Evolutionary conservation across 1,140 invertebrate species (phyloP).

Genomic region (Zeugodacus cucurbitae): DNA sequence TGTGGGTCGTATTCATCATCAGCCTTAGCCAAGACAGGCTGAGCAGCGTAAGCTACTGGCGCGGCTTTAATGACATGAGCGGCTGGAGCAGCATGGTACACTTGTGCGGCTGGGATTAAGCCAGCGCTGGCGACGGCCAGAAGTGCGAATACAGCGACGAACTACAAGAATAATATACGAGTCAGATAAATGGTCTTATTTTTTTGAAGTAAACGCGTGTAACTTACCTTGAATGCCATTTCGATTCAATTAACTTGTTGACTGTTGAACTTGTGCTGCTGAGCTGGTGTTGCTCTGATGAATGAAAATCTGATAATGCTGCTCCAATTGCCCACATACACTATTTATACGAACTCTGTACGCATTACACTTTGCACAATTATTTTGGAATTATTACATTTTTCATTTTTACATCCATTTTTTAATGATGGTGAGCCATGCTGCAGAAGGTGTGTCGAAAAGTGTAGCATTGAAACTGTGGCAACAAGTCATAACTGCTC

Average conservation of each 20-base stretch:
- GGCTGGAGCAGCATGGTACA: slow-evolving; percentile 47
- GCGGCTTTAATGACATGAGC: slow-evolving; percentile 44
- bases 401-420: not conserved
- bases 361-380: not conserved
- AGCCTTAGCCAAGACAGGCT: slow-evolving; percentile 42
- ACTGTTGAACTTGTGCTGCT: not conserved
- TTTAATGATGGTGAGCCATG: not conserved
- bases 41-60: slow-evolving; percentile 50
- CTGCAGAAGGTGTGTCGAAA: slow-evolving; percentile 8
- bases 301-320: slow-evolving; percentile 5
- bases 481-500: not conserved
- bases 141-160: slow-evolving; percentile 45
- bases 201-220: not conserved
- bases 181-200: not conserved
- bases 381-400: not conserved
- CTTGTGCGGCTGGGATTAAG: slow-evolving; percentile 49
- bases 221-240: slow-evolving; percentile 63
- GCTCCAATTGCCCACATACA: not conserved
- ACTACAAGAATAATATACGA: slow-evolving; percentile 3
- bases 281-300: slow-evolving; percentile 8
- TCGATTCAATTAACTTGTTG: slow-evolving; percentile 40
- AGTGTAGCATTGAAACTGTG: slow-evolving; percentile 10
- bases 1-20: slow-evolving; percentile 46
- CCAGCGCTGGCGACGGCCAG: slow-evolving; percentile 56
- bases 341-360: not conserved